Base-by-base conservation (phyloP, 2,888 invertebrate genomes). In the Cinara cedri region DNA sequence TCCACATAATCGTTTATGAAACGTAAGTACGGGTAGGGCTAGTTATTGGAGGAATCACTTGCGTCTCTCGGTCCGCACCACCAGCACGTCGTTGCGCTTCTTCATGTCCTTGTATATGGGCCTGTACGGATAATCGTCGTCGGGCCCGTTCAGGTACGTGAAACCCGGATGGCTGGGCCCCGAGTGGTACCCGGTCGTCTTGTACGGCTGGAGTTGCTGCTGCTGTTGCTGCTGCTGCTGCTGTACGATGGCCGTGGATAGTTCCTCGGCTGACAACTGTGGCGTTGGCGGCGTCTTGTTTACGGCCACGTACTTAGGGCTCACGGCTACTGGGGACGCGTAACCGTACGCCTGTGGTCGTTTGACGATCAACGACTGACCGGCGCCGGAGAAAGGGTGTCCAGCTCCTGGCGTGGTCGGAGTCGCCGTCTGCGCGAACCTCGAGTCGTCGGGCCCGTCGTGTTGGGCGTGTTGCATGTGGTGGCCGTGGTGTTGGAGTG, bases 341-440 rank as follows among this genome's bases (percentile, higher is more conserved):
- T 78, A 78, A 16, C 78, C 78, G 70, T 78, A 78, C 16, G 78
- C 68, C 34, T 78, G 68, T 13, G 78, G 78, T 16, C 78, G 68
- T n/a, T 78, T 78, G n/a, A 60, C 57, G 60, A 70, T 42, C 21
- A 78, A 6, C 24, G 78, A 51, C 19, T 78, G 57, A 13, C 74
- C 51, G 54, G 54, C 34, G 1, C 34, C 24, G 0, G 75, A 3
- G 16, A 42, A 78, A 49, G 68, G 51, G 19, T 78, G 66, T 24
- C 55, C 24, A 26, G 51, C 13, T 6, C 34, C 4, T 46, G 62
- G n/a, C 4, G 19, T 34, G 6, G 68, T 14, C 6, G 49, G 21
- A 21, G 26, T 42, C 1, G 57, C 26, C 13, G 70, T 21, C 51
- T 70, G 78, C 13, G 60, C 60, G 42, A 42, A 70, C n/a, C 78